These are phyloP conservation scores for Oreochromis spilurus DNA, from an alignment of 2,113 vertebrate species.

Conservation along the genomic window DNA sequence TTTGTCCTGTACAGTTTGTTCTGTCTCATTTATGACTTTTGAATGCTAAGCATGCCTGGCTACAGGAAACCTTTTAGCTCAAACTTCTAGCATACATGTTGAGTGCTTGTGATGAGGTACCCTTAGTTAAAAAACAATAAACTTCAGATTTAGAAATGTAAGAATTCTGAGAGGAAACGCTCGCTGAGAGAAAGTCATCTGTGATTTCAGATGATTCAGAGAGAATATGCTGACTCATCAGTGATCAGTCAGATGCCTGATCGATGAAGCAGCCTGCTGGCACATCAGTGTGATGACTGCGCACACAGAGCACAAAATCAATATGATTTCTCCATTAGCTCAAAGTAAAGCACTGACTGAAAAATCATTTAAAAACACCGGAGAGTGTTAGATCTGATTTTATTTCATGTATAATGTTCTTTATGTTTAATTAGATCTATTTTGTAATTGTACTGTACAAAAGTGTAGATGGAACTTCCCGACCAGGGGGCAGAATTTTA, in stretches of 20 bases:
- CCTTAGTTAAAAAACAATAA: not conserved
- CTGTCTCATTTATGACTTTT: not conserved
- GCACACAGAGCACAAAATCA: not conserved
- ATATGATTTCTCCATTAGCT: not conserved
- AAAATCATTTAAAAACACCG: not conserved
- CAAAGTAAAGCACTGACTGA: not conserved
- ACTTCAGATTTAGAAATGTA: not conserved
- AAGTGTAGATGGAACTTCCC: not conserved
- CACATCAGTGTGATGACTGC: fast-evolving
- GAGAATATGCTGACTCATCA: not conserved
- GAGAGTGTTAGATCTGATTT: too few relatives aligned
- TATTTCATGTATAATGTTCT: not conserved
- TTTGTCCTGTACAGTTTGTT: slow-evolving; percentile 52
- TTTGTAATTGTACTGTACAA: not conserved
- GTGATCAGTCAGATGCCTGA: not conserved
- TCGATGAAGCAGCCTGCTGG: not conserved
- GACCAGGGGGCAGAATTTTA: not conserved
- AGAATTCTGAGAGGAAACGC: fast-evolving
- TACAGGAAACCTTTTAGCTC: fast-evolving
- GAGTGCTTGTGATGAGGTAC: not conserved
- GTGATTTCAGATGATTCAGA: not conserved
- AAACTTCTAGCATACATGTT: not conserved
- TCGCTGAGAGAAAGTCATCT: not conserved
- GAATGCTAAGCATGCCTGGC: not conserved
- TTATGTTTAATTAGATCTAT: not conserved